These are phyloP conservation scores for Platichthys stellatus DNA, from an alignment of 2,113 vertebrate species.

Conservation along the genomic window DNA sequence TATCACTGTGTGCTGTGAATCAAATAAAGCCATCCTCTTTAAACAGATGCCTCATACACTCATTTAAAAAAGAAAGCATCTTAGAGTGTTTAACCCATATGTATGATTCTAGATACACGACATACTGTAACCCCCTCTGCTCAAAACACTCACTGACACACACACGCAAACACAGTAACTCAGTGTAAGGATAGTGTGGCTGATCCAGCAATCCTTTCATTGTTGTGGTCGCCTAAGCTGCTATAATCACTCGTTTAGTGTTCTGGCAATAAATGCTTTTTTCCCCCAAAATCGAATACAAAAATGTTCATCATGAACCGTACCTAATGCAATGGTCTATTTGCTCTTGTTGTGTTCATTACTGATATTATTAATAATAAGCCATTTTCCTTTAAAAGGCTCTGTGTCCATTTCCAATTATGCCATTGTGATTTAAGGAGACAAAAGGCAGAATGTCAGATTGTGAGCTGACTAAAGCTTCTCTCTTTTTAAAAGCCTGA, in stretches of 20 bases:
- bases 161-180: conserved; percentile 21
- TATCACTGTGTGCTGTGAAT: neutral
- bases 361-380: conserved; percentile 67
- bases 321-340: conserved; percentile 57
- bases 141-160: conserved; percentile 1
- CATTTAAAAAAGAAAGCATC: conserved; percentile 1
- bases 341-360: conserved; percentile 53
- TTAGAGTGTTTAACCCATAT: conserved; percentile 46
- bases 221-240: conserved; percentile 75
- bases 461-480: conserved; percentile 61
- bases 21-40: conserved; percentile 22
- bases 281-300: conserved; percentile 58
- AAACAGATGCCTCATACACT: conserved; percentile 20
- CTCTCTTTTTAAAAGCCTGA: conserved; percentile 52
- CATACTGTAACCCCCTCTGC: neutral
- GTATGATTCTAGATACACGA: conserved; percentile 37
- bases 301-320: conserved; percentile 55
- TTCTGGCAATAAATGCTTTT: conserved; percentile 62
- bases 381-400: conserved; percentile 36
- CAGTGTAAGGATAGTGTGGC: conserved; percentile 56
- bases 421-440: conserved; percentile 46
- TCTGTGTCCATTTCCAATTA: conserved; percentile 52
- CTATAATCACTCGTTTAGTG: conserved; percentile 75
- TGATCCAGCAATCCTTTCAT: conserved; percentile 73
- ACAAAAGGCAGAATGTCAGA: conserved; percentile 52